Percentiles rank a stretch among this genome's conserved stretches.
phyloP scores from a whole-genome alignment of 2,113 vertebrate species.

The Cynoglossus semilaevis region DNA sequence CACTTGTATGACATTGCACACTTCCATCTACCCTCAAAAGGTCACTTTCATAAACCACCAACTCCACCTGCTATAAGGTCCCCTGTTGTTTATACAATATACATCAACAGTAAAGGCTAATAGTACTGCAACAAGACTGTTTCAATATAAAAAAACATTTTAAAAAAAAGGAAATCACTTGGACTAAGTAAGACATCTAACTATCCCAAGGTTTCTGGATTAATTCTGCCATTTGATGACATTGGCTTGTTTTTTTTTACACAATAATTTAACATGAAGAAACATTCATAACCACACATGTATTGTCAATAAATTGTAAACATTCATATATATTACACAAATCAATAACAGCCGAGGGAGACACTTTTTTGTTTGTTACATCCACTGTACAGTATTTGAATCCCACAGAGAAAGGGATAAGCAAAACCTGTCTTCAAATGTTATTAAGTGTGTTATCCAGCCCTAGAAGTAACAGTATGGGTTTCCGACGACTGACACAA shows the following conservation, averaged over 20 bases:
- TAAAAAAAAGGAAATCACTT: conserved; percentile 28
- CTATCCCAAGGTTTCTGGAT: conserved; percentile 27
- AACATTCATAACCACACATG: conserved; percentile 27
- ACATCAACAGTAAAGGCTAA: conserved; percentile 52
- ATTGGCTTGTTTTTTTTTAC: conserved; percentile 22
- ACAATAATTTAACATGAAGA: conserved; percentile 65
- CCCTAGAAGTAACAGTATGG: conserved; percentile 11
- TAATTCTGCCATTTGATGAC: conserved; percentile 16
- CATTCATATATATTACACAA: conserved; percentile 55
- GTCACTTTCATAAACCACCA: conserved; percentile 57
- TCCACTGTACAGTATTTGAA: conserved; percentile 49
- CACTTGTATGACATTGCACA: conserved; percentile 25
- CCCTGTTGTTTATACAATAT: conserved; percentile 53
- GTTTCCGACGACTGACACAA: conserved; percentile 12
- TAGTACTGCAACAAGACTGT: conserved; percentile 61
- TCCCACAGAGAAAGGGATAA: conserved; percentile 24
- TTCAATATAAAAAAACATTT: conserved; percentile 65
- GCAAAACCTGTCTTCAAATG: no score
- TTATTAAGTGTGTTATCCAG: no score
- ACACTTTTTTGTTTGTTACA: conserved; percentile 31
- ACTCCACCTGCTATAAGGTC: conserved; percentile 56
- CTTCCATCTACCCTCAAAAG: conserved; percentile 40
- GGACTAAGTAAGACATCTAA: conserved; percentile 22
- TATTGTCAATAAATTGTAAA: conserved; percentile 65
- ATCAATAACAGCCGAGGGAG: conserved; percentile 37